A percentile compares a stretch with the other conserved stretches of the same genome.
These are phyloP conservation scores for Osmoderma eremita DNA, from an alignment of 2,888 invertebrate species.

Conservation along the genomic window DNA sequence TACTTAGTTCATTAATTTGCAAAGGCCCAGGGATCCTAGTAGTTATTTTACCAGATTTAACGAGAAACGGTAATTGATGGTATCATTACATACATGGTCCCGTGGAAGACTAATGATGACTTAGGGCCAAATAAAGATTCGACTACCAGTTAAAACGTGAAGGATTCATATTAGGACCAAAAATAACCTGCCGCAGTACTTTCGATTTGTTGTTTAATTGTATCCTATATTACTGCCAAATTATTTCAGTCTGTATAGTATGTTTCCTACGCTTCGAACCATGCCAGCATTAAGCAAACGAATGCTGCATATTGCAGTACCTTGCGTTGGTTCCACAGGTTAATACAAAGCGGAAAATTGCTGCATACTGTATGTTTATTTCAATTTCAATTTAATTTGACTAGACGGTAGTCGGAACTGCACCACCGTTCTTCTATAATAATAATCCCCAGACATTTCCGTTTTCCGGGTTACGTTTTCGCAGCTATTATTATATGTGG, in stretches of 20 bases:
- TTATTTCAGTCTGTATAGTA: not conserved
- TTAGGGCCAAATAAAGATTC: too few species aligned
- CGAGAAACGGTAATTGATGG: too few species aligned
- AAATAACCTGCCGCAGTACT: too few species aligned
- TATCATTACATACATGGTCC: too few species aligned
- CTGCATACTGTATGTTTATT: conserved; percentile 22
- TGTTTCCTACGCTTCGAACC: not conserved
- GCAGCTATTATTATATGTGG: conserved; percentile 4
- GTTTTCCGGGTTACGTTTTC: not conserved
- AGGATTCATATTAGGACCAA: too few species aligned
- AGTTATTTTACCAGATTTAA: too few species aligned
- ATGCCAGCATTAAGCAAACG: not conserved
- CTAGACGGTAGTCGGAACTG: conserved; percentile 12
- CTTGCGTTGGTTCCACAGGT: not conserved
- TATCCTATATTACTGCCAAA: not conserved
- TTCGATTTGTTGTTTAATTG: too few species aligned
- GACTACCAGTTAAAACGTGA: too few species aligned
- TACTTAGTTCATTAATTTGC: too few species aligned
- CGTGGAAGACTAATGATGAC: too few species aligned
- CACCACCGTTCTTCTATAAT: conserved; percentile 1
- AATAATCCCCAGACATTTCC: not conserved
- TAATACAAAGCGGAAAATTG: conserved; percentile 19
- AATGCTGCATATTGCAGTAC: not conserved
- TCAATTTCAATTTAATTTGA: conserved; percentile 35
- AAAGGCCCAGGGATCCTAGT: too few species aligned